These are phyloP conservation scores for Arge pagana DNA, from an alignment of 2,888 invertebrate genomes.

Conservation along the genomic window DNA sequence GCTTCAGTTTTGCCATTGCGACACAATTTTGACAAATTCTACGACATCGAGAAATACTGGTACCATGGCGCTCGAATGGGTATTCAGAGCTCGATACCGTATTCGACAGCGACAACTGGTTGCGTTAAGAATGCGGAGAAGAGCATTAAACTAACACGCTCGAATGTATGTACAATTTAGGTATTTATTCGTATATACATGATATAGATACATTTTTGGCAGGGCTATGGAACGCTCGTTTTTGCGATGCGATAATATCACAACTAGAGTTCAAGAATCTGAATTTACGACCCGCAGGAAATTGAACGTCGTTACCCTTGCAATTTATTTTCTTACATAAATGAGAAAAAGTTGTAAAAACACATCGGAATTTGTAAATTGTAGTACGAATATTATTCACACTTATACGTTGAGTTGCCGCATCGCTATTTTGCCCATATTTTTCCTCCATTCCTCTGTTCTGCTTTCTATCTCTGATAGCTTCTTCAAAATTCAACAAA, in stretches of 20 bases:
- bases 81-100: no score
- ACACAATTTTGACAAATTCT: no score
- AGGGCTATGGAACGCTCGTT: slow-evolving; percentile 14
- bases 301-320: no score
- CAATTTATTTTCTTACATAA: no score
- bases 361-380: slow-evolving; percentile 5
- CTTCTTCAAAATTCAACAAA: slow-evolving; percentile 7
- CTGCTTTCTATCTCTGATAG: not conserved
- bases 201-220: slow-evolving; percentile 27
- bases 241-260: slow-evolving; percentile 16
- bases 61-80: no score
- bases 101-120: no score
- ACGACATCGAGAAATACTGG: no score
- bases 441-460: not conserved
- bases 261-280: slow-evolving; percentile 12
- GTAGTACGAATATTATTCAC: slow-evolving; percentile 4
- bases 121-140: no score
- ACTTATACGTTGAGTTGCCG: not conserved
- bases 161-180: slow-evolving; percentile 28
- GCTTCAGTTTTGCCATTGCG: no score
- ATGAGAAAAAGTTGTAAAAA: no score
- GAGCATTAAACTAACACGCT: no score
- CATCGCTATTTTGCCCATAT: no score
- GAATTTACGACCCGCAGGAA: slow-evolving; percentile 14
- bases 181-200: slow-evolving; percentile 30